Evolutionary conservation across 1,140 invertebrate species (phyloP).

Genomic region (Panagrolaimus sp.): DNA sequence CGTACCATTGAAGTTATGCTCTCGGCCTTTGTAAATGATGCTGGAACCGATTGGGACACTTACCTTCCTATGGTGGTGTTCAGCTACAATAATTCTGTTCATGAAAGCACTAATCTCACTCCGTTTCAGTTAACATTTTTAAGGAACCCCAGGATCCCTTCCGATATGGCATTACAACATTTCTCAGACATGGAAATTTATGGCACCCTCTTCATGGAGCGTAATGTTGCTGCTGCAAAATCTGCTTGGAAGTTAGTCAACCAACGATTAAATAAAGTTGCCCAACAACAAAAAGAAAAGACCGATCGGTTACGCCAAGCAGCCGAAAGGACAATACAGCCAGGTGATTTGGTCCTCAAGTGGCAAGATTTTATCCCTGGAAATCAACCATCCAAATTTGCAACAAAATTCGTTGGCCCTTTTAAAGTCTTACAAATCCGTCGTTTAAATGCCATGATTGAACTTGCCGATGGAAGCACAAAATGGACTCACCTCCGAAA

Average conservation of each 20-base stretch:
- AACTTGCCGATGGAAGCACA: too few species aligned
- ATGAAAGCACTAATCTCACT: not conserved
- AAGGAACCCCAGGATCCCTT: not conserved
- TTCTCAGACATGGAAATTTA: not conserved
- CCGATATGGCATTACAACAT: not conserved
- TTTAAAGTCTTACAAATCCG: not conserved
- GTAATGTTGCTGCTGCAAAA: not conserved
- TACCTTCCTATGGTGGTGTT: not conserved
- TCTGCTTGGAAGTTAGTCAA: not conserved
- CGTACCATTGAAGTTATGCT: slow-evolving; percentile 23
- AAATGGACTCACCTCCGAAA: too few species aligned
- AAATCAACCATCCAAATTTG: not conserved
- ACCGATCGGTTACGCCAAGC: not conserved
- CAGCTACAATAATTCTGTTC: not conserved
- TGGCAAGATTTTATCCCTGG: not conserved
- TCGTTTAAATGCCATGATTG: too few species aligned
- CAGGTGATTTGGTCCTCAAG: not conserved
- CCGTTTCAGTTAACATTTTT: not conserved
- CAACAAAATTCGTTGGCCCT: not conserved
- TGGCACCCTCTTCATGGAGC: not conserved
- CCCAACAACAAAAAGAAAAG: not conserved
- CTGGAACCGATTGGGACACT: not conserved
- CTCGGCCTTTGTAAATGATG: slow-evolving; percentile 12
- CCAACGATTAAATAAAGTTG: not conserved
- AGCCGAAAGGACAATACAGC: not conserved